These are phyloP conservation scores for Eupristina koningsbergeri DNA, from an alignment of 1,140 invertebrate species.

Conservation along the genomic window DNA sequence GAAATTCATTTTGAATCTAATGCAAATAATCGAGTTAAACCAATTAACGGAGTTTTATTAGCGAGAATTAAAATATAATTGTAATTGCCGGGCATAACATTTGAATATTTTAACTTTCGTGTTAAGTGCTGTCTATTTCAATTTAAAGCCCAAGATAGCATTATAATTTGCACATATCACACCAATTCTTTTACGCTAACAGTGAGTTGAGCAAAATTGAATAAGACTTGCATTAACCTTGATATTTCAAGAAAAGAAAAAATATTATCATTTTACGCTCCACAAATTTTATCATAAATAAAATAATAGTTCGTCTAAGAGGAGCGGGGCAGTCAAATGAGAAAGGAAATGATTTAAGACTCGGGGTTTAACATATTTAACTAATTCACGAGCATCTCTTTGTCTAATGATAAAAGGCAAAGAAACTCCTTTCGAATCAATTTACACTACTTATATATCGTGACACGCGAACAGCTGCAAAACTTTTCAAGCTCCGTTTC, in stretches of 20 bases:
- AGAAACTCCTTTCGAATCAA: conserved; percentile 31
- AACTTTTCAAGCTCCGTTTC: conserved; percentile 32
- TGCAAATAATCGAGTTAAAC: not conserved
- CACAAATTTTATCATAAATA: conserved; percentile 25
- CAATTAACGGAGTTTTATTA: not conserved
- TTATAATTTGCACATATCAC: not conserved
- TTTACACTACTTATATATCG: conserved; percentile 42
- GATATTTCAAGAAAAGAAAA: not conserved
- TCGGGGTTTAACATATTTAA: conserved; percentile 26
- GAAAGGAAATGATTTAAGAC: not conserved
- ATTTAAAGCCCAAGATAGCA: not conserved
- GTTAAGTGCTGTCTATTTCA: not conserved
- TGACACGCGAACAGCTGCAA: conserved; percentile 48
- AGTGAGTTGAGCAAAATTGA: not conserved
- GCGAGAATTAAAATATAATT: not conserved
- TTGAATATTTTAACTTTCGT: not conserved
- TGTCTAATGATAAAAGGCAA: conserved; percentile 24
- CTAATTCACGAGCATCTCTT: not conserved
- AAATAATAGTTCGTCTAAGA: not conserved
- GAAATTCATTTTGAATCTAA: not conserved
- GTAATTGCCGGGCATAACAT: not conserved
- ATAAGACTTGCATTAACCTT: conserved; percentile 31
- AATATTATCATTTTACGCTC: not conserved
- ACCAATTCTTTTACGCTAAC: not conserved
- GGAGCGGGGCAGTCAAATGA: not conserved